Evolutionary conservation across 2,797 vertebrate genomes (phyloP).

Genomic region (Catharus ustulatus): DNA sequence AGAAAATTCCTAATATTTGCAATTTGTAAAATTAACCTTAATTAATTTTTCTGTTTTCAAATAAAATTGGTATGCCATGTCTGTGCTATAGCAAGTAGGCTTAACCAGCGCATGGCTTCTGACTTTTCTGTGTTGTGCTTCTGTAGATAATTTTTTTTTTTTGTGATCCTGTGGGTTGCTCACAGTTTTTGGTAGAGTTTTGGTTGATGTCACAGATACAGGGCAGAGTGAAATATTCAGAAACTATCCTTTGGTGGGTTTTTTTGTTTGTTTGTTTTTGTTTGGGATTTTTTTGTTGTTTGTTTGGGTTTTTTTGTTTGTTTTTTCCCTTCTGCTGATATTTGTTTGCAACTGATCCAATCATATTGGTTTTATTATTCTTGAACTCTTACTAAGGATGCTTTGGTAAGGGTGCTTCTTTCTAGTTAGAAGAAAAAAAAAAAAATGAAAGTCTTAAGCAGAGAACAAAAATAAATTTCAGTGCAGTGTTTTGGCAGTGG

Average conservation of each 20-base stretch:
- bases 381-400: background rate
- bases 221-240: background rate
- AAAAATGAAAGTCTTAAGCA: background rate
- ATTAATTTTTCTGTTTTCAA: background rate
- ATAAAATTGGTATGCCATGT: background rate
- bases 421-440: background rate
- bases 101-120: background rate
- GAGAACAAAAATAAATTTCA: conserved; percentile 9
- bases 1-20: background rate
- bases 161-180: background rate
- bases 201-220: background rate
- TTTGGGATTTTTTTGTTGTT: too few species aligned
- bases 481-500: background rate
- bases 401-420: background rate
- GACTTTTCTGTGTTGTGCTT: background rate
- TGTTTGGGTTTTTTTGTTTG: too few species aligned
- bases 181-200: background rate
- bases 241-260: background rate
- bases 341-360: background rate
- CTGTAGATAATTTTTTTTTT: background rate
- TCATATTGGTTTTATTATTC: background rate
- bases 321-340: background rate
- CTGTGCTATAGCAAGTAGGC: background rate
- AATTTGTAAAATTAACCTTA: background rate
- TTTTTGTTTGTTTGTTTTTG: too few species aligned